phyloP scores from a whole-genome alignment of 64 coral and sea anemone species.

The Orbicella faveolata region DNA sequence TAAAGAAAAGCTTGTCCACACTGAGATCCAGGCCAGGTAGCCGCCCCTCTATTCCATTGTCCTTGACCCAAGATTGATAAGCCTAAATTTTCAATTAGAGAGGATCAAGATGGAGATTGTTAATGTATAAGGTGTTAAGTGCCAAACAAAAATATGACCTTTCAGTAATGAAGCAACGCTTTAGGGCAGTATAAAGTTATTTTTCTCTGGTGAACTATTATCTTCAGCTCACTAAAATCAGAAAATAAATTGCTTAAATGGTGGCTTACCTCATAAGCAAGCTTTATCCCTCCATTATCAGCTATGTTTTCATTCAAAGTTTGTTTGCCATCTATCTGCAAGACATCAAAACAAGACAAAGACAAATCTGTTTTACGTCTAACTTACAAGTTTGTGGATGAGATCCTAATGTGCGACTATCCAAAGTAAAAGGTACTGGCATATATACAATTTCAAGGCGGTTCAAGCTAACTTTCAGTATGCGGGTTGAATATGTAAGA shows the following conservation, averaged over 20 bases:
- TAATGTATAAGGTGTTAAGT: too few species aligned
- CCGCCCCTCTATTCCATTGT: constrained; percentile 49
- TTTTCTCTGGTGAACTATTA: too few species aligned
- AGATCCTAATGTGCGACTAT: too few species aligned
- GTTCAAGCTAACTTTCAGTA: too few species aligned
- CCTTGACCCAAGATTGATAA: constrained; percentile 66
- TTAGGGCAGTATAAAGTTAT: too few species aligned
- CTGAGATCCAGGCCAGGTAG: constrained; percentile 68
- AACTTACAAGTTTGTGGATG: neutral
- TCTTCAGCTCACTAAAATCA: too few species aligned
- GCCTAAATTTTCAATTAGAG: constrained; percentile 29
- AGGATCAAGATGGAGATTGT: neutral
- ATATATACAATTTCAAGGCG: too few species aligned
- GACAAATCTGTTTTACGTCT: neutral
- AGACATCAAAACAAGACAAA: neutral
- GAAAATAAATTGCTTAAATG: too few species aligned
- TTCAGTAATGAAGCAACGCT: too few species aligned
- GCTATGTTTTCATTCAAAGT: constrained; percentile 84
- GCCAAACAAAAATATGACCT: too few species aligned
- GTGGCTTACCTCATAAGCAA: constrained; percentile 57
- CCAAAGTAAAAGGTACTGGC: too few species aligned
- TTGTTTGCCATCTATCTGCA: constrained; percentile 55
- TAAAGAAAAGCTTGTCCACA: constrained; percentile 75
- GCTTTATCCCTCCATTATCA: constrained; percentile 88
- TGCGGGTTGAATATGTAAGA: too few species aligned